Base-by-base conservation (phyloP, 2,888 invertebrate species). In the Perithous albicinctus region DNA sequence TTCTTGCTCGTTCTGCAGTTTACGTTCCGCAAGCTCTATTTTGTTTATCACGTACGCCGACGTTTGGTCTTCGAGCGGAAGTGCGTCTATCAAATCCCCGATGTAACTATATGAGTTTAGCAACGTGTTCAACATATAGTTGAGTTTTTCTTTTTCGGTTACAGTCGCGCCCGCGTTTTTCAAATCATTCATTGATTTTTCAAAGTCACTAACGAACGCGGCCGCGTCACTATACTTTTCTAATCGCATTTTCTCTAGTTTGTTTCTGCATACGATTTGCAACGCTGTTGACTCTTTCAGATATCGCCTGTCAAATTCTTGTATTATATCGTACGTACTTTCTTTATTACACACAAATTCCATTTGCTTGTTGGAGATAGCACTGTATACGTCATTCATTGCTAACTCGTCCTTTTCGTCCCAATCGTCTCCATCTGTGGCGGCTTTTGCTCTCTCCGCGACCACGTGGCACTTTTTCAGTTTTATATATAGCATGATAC, bases 341-440 rank as follows among this genome's bases (percentile, higher is more conserved):
- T 10, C 43, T 69, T 69, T 61, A 10, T 38, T 59, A 26, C 15
- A 8, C n/a, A 75, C 64, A 10, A 64, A 66, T 54, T 75, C 66
- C 32, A 66, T 8, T 12, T 75, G 75, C 54, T 64, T 54, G 26
- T 75, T 66, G 15, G 66, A 51, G 15, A 75, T 26, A 29, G 54
- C 54, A 29, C 54, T 38, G n/a, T 54, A 64, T 23, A 75, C 66
- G 32, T 70, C 72, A 38, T 86, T 86, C 10, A 78, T 85, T 5
- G 86, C 86, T 59, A 84, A 85, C n/a, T 86, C 43, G n/a, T 86
- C 72, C 1, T 80, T 78, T 32, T 85, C 81, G 2, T 82, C 75
- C 86, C 86, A 87, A 0, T 61, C 74, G 1, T 35, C 72, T 51
- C 66, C 67, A n/a, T 41, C 43, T 29, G 78, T 76, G 18, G 43